Evolutionary conservation across 2,113 vertebrate species (phyloP), one percentile per base, ranked within the genome.

Genomic region (Synodontis membranacea): DNA sequence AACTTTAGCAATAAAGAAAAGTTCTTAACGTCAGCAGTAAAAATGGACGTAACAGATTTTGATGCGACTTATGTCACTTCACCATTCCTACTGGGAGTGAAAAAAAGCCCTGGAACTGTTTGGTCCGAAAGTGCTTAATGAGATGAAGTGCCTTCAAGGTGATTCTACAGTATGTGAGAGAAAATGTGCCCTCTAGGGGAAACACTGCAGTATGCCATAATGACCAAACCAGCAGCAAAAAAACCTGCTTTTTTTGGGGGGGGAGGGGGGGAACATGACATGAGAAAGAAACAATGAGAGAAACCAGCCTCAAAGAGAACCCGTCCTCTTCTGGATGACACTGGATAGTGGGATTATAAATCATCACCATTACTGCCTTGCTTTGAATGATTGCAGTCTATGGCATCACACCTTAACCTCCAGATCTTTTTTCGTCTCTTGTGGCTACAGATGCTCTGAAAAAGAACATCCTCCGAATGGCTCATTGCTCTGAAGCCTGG

Each of bases 401-500:
- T 79, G 34, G 75, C 46, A 80, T 68, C 46, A 86, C 46, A 68
- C 46, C 34, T 80, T 42, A 64, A 12, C 10, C 23, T 17, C 8
- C 10, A 68, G 46, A 54, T 62, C 72, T 78, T 52, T 76, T 78
- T 19, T 78, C 46, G 17, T 70, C 14, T 84, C 62, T 37, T 11
- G 4, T 44, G 46, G 66, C 42, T 64, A 28, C 21, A 46, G n/a
- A 78, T 28, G 60, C 46, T 52, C 42, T 23, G 10, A 68, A 15
- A 78, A 50, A 80, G 60, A 42, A 80, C 83, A 66, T 52, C 84
- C 37, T 52, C 44, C 42, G 75, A 80, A 85, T 64, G 84, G 37
- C 10, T 66, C 42, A 85, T 82, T 86, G 78, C 64, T 84, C 83
- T 86, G 56, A 86, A 75, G 19, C 11, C 44, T 87, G 81, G 68